A percentile compares a stretch with the other conserved stretches of the same genome.
Conservation (phyloP, 2,888 invertebrate genomes). For the Aspidiotus rigidus region DNA sequence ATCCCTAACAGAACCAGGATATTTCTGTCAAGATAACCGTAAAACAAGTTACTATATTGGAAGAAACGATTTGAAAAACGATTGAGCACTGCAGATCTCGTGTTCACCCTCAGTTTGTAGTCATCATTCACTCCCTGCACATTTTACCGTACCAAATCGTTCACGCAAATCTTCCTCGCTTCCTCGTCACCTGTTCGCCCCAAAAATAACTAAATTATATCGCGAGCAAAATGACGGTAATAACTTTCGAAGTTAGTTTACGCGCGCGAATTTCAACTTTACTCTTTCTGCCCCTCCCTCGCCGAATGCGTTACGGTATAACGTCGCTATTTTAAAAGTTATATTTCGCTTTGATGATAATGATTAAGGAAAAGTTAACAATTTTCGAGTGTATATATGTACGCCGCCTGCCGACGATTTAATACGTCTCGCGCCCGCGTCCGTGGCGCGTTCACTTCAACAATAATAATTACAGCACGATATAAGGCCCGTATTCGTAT, state of each 20-base stretch:
- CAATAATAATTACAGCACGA: constrained; percentile 15
- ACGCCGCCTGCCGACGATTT: constrained; percentile 24
- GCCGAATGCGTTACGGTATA: too few relatives aligned
- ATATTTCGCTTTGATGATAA: constrained; percentile 31
- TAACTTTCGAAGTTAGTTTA: constrained; percentile 33
- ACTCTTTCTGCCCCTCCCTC: constrained; percentile 9
- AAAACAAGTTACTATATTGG: too few relatives aligned
- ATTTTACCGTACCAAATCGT: not conserved
- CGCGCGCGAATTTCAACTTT: constrained; percentile 28
- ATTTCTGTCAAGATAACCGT: too few relatives aligned
- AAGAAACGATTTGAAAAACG: too few relatives aligned
- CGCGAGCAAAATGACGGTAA: constrained; percentile 26
- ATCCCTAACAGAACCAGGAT: too few relatives aligned
- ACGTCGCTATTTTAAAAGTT: constrained; percentile 32
- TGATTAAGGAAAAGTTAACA: constrained; percentile 33
- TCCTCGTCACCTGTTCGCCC: not conserved
- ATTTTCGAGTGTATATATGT: constrained; percentile 22
- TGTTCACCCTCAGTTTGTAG: too few relatives aligned
- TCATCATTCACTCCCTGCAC: too few relatives aligned
- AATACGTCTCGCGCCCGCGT: constrained; percentile 24
- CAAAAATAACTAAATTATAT: constrained; percentile 1
- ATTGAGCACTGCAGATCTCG: too few relatives aligned
- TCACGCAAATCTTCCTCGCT: not conserved
- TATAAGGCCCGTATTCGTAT: constrained; percentile 6
- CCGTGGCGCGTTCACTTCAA: constrained; percentile 22